Base-by-base conservation (phyloP, 2,797 vertebrate genomes). In the Hypotaenidia philippensis region DNA sequence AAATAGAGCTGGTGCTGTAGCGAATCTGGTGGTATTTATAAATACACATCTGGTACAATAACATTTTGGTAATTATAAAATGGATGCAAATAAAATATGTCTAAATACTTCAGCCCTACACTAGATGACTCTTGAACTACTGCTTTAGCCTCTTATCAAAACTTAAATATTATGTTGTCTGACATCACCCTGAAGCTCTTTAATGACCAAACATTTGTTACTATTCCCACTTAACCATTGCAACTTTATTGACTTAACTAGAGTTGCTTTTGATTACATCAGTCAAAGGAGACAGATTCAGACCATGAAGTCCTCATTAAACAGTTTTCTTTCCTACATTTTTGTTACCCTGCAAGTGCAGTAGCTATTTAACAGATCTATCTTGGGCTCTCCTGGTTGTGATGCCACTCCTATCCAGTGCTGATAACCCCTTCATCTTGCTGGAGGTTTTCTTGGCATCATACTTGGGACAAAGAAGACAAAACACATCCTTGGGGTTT, bases 31-130 rank as follows among this genome's bases (percentile, higher is more conserved):
- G 36, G 60, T 87, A 38, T 96, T 97, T 88, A 87, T 82, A 94
- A 93, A 84, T 34, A 45, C 5, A 8, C 6, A 14, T 57, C 34
- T 90, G 89, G 76, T 55, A 69, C 69, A 41, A 38, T 50, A 49
- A 11, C 36, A 31, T 8, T 57, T 49, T 40, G 40, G 32, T 65
- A 59, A 84, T 91, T 57, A 86, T 68, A 34, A 79, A 96, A 82
- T 36, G 8, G 86, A 44, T 31, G 56, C 47, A 94, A 95, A 94
- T 69, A 83, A 94, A 93, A 83, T 31, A 25, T 6, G 10, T 36
- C 56, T 57, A 75, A 96, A 92, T 85, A 93, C 60, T 97, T 87
- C 44, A 92, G 78, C 36, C 57, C 78, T 80, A 40, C 50, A 21
- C 65, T 77, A 86, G 72, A 89, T 17, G 27, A 64, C 80, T 88